These are phyloP conservation scores for Lagopus muta DNA, from an alignment of 2,113 vertebrate genomes.

Conservation along the genomic window DNA sequence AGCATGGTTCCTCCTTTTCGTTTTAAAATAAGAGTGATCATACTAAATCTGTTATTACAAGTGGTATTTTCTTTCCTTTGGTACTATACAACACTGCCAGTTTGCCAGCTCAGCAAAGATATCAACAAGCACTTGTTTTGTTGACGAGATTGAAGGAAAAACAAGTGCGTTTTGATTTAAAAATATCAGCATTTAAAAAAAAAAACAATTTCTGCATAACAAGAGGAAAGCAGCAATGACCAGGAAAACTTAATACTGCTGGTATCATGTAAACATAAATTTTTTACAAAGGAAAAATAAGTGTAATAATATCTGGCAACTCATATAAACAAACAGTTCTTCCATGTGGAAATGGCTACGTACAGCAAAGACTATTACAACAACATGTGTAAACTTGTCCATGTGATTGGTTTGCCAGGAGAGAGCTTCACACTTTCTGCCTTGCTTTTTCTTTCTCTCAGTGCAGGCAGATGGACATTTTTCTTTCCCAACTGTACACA, in stretches of 20 bases:
- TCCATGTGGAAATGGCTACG: background rate
- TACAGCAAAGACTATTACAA: background rate
- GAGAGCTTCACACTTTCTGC: background rate
- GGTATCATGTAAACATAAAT: background rate
- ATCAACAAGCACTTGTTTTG: constrained; percentile 55
- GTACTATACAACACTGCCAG: constrained; percentile 42
- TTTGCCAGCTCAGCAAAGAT: constrained; percentile 73
- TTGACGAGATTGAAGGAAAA: background rate
- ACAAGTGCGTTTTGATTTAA: constrained; percentile 29
- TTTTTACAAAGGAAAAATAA: background rate
- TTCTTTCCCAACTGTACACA: background rate
- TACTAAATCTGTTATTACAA: constrained; percentile 76
- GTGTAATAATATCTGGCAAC: background rate
- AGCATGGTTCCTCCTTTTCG: constrained; percentile 62
- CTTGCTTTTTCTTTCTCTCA: background rate
- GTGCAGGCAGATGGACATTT: background rate
- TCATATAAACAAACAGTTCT: background rate
- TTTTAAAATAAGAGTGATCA: constrained; percentile 66
- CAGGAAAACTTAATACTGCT: background rate
- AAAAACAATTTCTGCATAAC: background rate
- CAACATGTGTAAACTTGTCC: background rate
- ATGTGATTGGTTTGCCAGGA: background rate
- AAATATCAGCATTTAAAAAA: background rate
- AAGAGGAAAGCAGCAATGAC: background rate
- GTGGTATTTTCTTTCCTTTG: constrained; percentile 66